phyloP scores from a whole-genome alignment of 2,113 vertebrate genomes.

The Scatophagus argus region DNA sequence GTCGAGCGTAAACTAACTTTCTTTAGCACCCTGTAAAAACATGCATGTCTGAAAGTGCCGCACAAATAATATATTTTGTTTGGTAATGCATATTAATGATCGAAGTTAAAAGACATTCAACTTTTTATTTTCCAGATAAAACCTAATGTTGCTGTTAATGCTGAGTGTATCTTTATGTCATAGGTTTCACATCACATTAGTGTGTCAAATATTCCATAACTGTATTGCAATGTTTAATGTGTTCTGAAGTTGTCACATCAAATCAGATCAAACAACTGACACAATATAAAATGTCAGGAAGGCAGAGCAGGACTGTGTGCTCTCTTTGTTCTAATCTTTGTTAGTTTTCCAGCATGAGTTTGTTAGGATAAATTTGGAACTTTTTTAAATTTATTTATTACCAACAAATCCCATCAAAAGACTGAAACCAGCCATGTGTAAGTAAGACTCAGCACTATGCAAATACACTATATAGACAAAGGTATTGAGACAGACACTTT shows the following conservation, averaged over 20 bases:
- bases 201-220: not conserved
- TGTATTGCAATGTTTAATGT: slow-evolving; percentile 9
- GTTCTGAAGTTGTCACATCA: slow-evolving; percentile 21
- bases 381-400: not conserved
- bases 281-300: not conserved
- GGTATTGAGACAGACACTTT: too few species aligned
- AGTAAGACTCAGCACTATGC: not conserved
- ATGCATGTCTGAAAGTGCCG: not conserved
- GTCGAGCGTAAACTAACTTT: slow-evolving; percentile 6
- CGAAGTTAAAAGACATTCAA: not conserved
- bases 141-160: not conserved
- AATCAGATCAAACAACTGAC: not conserved
- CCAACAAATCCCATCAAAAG: not conserved
- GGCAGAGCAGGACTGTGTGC: not conserved
- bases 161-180: not conserved
- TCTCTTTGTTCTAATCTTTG: too few species aligned
- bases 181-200: not conserved
- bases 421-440: not conserved
- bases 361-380: not conserved
- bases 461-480: too few species aligned
- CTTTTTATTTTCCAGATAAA: not conserved
- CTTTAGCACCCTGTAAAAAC: not conserved
- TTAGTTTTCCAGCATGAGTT: not conserved
- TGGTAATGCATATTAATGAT: not conserved
- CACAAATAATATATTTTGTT: not conserved